These are phyloP conservation scores for Troilus luridus DNA, from an alignment of 2,888 invertebrate species.

Conservation along the genomic window DNA sequence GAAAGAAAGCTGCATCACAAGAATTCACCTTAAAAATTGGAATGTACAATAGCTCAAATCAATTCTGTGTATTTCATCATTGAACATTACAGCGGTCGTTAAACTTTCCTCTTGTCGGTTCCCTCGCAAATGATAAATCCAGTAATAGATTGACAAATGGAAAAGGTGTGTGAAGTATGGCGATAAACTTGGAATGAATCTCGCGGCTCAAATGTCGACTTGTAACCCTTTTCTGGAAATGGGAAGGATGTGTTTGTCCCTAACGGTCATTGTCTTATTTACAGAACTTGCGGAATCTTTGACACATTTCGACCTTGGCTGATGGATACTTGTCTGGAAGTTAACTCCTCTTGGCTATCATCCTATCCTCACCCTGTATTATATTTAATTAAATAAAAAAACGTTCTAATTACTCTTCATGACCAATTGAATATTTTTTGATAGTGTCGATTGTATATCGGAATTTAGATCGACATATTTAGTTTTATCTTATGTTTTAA, in stretches of 20 bases:
- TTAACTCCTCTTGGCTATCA: neutral
- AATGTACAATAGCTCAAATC: neutral
- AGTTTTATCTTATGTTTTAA: too few species aligned
- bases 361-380: neutral
- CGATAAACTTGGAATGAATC: conserved; percentile 12
- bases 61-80: neutral
- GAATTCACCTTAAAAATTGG: neutral
- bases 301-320: neutral
- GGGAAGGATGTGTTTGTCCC: neutral
- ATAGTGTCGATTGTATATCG: too few species aligned
- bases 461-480: too few species aligned
- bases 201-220: neutral
- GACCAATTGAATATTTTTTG: too few species aligned
- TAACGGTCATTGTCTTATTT: conserved; percentile 29
- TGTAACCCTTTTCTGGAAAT: conserved; percentile 30
- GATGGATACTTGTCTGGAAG: neutral
- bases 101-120: conserved; percentile 1
- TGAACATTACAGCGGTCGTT: neutral
- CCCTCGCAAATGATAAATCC: neutral
- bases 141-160: conserved; percentile 33
- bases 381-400: too few species aligned
- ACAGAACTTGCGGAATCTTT: neutral
- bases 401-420: too few species aligned
- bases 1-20: neutral
- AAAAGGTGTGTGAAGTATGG: conserved; percentile 7